Percentiles rank a stretch among this genome's conserved stretches.
phyloP scores from a whole-genome alignment of 37 sponge, comb jelly and placozoan genomes.

The Beroe forskalii region DNA sequence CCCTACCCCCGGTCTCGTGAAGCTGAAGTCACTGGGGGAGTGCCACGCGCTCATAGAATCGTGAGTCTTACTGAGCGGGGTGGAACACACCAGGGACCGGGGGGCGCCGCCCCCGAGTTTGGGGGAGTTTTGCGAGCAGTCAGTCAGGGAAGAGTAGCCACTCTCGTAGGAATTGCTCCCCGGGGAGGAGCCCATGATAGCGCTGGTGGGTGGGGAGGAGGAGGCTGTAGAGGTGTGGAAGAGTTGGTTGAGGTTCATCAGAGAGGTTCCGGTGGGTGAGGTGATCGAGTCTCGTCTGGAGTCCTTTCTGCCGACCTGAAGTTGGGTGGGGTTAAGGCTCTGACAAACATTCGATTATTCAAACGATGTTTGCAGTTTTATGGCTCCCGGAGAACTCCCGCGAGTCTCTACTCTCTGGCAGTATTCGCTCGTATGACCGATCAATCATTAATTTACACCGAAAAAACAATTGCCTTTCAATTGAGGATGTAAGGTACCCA shows the following conservation, averaged over 20 bases:
- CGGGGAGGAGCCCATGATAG: background rate
- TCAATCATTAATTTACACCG: too few species aligned
- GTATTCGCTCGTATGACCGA: too few species aligned
- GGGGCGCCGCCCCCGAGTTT: background rate
- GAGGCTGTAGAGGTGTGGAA: slow-evolving; percentile 6
- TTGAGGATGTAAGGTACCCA: too few species aligned
- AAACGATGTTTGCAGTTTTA: too few species aligned
- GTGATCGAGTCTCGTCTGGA: background rate
- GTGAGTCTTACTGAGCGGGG: background rate
- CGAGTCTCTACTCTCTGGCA: too few species aligned
- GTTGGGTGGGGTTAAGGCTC: too few species aligned
- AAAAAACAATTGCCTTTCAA: too few species aligned
- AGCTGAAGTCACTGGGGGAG: background rate
- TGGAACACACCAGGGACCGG: background rate
- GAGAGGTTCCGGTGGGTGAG: slow-evolving; percentile 43
- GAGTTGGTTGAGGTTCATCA: slow-evolving; percentile 62
- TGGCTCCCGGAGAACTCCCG: too few species aligned
- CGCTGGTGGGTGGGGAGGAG: background rate
- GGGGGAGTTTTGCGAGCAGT: background rate
- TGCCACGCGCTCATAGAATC: background rate
- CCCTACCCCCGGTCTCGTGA: background rate
- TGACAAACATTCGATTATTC: too few species aligned
- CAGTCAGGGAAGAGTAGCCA: background rate
- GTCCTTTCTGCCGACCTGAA: background rate
- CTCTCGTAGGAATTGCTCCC: slow-evolving; percentile 54